phyloP scores from a whole-genome alignment of 64 coral and sea anemone species.

The Dendrophyllia cribrosa region DNA sequence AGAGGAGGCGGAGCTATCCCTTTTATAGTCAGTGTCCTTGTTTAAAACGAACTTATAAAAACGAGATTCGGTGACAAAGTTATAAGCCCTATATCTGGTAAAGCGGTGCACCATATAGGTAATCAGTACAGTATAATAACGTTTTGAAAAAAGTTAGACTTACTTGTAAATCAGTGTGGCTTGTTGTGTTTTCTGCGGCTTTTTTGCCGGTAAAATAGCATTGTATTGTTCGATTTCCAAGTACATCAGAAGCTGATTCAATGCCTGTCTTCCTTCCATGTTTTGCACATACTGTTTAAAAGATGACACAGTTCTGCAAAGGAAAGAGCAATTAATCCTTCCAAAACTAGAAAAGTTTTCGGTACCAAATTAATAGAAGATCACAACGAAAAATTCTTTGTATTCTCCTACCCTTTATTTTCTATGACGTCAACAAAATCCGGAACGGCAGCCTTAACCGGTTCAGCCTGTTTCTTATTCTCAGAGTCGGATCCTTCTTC shows the following conservation, averaged over 20 bases:
- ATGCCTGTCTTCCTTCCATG: conserved; percentile 84
- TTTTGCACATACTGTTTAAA: conserved; percentile 96
- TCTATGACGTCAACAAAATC: conserved; percentile 93
- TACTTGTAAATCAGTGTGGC: conserved; percentile 88
- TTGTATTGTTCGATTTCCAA: conserved; percentile 88
- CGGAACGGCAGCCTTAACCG: conserved; percentile 59
- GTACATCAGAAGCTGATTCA: conserved; percentile 91
- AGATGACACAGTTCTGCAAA: conserved; percentile 79
- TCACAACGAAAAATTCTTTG: background rate
- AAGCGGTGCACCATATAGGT: no score
- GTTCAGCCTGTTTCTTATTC: conserved; percentile 40
- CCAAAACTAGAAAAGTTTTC: no score
- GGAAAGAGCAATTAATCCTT: background rate
- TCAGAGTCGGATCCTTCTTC: conserved; percentile 53
- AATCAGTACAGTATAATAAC: background rate
- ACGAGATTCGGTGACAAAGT: no score
- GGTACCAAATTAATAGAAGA: no score
- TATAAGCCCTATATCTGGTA: no score
- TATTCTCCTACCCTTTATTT: conserved; percentile 84
- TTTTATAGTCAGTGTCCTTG: no score
- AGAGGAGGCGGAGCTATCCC: no score
- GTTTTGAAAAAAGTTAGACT: conserved; percentile 3
- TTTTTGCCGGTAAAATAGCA: conserved; percentile 85
- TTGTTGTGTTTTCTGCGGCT: conserved; percentile 85
- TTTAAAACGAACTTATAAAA: no score